Evolutionary conservation across 2,888 invertebrate genomes (phyloP).

Genomic region (Nezara viridula): DNA sequence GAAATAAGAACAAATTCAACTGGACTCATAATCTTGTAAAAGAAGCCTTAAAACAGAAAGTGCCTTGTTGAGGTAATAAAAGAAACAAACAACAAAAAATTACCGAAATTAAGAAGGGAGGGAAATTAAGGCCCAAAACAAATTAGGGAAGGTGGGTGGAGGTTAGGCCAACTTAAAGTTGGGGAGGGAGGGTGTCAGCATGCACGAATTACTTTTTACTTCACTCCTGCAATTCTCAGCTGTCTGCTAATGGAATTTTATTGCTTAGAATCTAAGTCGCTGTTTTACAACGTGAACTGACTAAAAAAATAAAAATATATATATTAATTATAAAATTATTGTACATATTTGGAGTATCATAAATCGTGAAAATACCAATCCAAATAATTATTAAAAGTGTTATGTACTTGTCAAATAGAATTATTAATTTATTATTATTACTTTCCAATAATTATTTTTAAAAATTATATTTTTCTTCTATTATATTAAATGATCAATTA

Average conservation of each 20-base stretch:
- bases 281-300: neutral
- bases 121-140: slow-evolving; percentile 37
- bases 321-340: neutral
- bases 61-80: slow-evolving; percentile 26
- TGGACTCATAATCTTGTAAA: neutral
- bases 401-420: no score
- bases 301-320: neutral
- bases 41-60: neutral
- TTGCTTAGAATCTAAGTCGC: neutral
- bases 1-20: neutral
- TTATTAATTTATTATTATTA: no score
- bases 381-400: no score
- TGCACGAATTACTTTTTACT: slow-evolving; percentile 48
- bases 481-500: no score
- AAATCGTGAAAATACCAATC: no score
- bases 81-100: slow-evolving; percentile 48
- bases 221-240: slow-evolving; percentile 18
- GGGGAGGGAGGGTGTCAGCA: slow-evolving; percentile 40
- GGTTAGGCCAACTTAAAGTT: slow-evolving; percentile 25
- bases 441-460: no score
- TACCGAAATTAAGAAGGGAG: slow-evolving; percentile 35
- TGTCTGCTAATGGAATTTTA: slow-evolving; percentile 40
- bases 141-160: slow-evolving; percentile 14
- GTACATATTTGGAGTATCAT: neutral
- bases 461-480: no score